Conservation (phyloP, 2,113 vertebrate genomes). For the Picathartes gymnocephalus region DNA sequence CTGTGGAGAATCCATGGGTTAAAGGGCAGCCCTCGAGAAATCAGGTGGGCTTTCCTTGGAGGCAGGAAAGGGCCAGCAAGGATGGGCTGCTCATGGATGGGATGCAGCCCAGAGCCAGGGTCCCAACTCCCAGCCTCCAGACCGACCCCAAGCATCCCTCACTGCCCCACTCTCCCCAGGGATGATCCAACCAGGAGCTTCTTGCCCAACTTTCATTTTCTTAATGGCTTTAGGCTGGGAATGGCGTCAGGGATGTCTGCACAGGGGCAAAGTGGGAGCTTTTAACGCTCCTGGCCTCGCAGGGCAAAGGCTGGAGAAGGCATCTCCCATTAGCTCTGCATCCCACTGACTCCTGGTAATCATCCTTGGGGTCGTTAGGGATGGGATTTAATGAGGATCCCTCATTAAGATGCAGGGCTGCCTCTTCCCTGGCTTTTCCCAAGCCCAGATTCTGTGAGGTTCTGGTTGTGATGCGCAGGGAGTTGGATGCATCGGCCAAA, state of each 20-base stretch:
- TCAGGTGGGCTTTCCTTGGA: not conserved
- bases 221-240: not conserved
- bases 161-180: not conserved
- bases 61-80: not conserved
- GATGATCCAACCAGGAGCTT: not conserved
- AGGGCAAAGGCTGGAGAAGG: not conserved
- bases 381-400: not conserved
- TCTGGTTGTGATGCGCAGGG: not conserved
- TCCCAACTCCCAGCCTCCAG: not conserved
- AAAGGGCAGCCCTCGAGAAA: not conserved
- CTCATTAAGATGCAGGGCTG: not conserved
- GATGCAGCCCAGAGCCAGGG: not conserved
- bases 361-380: not conserved
- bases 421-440: not conserved
- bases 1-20: not conserved
- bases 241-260: not conserved
- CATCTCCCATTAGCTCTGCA: slow-evolving; percentile 23
- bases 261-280: not conserved
- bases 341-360: not conserved
- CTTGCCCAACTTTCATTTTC: not conserved
- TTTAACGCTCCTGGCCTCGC: not conserved
- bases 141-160: not conserved
- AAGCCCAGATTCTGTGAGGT: not conserved
- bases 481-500: not conserved
- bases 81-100: not conserved